These are phyloP conservation scores for Monodelphis domestica DNA, from an alignment of 2,797 vertebrate species.

Conservation along the genomic window DNA sequence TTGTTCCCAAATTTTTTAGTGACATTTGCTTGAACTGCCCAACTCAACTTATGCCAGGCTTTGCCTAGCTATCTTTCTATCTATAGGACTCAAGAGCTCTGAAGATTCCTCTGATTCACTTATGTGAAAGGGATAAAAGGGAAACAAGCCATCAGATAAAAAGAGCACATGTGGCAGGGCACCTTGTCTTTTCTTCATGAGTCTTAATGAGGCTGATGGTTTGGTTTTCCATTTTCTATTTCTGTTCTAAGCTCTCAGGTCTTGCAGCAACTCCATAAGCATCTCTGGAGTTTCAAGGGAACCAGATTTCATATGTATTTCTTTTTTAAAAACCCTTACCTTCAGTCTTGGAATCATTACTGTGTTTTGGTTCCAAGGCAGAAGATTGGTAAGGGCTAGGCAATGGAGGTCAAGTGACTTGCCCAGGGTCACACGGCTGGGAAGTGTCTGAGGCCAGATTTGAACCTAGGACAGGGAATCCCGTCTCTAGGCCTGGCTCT, in stretches of 20 bases:
- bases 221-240: too few relatives aligned
- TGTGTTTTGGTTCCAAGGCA: too few relatives aligned
- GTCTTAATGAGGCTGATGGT: too few relatives aligned
- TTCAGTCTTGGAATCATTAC: too few relatives aligned
- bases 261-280: not conserved
- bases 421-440: too few relatives aligned
- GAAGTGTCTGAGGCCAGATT: too few relatives aligned
- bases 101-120: not conserved
- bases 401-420: too few relatives aligned
- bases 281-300: not conserved
- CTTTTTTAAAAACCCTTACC: too few relatives aligned
- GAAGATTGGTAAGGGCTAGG: too few relatives aligned
- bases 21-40: not conserved
- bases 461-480: too few relatives aligned
- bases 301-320: not conserved
- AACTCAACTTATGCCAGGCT: not conserved
- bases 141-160: not conserved
- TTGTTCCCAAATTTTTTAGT: not conserved
- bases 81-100: not conserved
- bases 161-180: not conserved
- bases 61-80: not conserved
- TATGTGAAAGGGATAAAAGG: not conserved
- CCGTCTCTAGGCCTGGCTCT: too few relatives aligned
- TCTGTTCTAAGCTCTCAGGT: too few relatives aligned
- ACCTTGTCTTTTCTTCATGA: not conserved